phyloP scores from a whole-genome alignment of 2,888 invertebrate species.

The Ophion obscuratus region DNA sequence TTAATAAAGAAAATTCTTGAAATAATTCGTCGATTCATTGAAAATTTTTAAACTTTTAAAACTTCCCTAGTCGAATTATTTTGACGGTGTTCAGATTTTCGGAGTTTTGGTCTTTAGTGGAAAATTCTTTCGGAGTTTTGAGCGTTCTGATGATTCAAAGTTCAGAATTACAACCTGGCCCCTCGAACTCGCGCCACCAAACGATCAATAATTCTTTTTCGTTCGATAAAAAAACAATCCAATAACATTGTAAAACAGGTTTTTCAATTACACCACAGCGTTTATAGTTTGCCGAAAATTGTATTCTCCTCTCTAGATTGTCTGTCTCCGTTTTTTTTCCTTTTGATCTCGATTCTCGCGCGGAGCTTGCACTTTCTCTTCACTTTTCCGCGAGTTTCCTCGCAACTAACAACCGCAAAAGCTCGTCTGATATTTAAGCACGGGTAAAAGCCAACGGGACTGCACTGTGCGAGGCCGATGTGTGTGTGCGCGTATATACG shows the following conservation, averaged over 20 bases:
- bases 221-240: background rate
- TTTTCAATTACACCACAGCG: background rate
- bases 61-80: no score
- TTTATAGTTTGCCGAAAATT: constrained; percentile 16
- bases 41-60: no score
- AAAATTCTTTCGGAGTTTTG: no score
- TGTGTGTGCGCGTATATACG: background rate
- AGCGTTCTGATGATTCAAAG: no score
- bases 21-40: no score
- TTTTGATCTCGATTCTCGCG: constrained; percentile 44
- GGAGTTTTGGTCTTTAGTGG: no score
- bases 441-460: constrained; percentile 74
- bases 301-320: constrained; percentile 12
- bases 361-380: constrained; percentile 34
- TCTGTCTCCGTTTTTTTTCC: background rate
- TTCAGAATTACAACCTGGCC: no score
- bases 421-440: constrained; percentile 74
- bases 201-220: no score
- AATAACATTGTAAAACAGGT: background rate
- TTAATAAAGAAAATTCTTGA: no score
- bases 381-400: constrained; percentile 71
- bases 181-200: no score
- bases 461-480: background rate
- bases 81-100: no score
- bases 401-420: constrained; percentile 72